phyloP scores from a whole-genome alignment of 2,113 vertebrate species.

The Gambusia affinis region DNA sequence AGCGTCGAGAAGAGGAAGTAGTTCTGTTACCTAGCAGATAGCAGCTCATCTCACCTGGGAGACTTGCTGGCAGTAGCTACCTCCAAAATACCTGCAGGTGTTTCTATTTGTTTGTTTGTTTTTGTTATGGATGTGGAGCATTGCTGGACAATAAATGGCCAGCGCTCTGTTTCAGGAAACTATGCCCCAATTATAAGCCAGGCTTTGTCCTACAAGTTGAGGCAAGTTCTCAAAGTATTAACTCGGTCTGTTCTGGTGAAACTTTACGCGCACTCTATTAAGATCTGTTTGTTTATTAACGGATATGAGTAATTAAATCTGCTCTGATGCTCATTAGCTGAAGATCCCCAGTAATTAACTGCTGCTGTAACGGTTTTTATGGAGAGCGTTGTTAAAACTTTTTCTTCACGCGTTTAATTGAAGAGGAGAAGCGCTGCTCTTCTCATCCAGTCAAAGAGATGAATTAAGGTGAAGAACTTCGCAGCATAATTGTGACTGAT shows the following conservation, averaged over 20 bases:
- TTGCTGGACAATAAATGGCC: slow-evolving; percentile 37
- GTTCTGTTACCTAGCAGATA: slow-evolving; percentile 34
- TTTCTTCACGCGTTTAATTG: slow-evolving; percentile 21
- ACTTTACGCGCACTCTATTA: slow-evolving; percentile 36
- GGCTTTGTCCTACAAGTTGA: slow-evolving; percentile 25
- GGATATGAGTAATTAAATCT: slow-evolving; percentile 40
- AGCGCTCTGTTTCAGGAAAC: slow-evolving; percentile 42
- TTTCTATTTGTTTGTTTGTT: slow-evolving; percentile 32
- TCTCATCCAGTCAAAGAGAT: slow-evolving; percentile 2
- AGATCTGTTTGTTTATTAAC: slow-evolving; percentile 40
- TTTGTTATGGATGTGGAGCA: slow-evolving; percentile 47
- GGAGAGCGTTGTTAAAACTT: slow-evolving; percentile 35
- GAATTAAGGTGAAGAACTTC: slow-evolving; percentile 32
- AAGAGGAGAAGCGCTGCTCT: slow-evolving; percentile 3
- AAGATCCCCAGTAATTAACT: slow-evolving; percentile 43
- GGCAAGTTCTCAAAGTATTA: slow-evolving; percentile 15
- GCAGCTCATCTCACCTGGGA: slow-evolving; percentile 57
- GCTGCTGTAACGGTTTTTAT: slow-evolving; percentile 30
- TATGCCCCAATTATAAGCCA: slow-evolving; percentile 65
- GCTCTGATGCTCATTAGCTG: slow-evolving; percentile 45
- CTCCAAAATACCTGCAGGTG: slow-evolving; percentile 12
- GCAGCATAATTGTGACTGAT: slow-evolving; percentile 13
- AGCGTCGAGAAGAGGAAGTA: slow-evolving; percentile 16
- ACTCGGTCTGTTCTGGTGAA: slow-evolving; percentile 18
- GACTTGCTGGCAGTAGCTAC: slow-evolving; percentile 15